Evolutionary conservation across 2,888 invertebrate genomes (phyloP), one percentile per base, ranked within the genome.

Genomic region (Caenorhabditis virilis): DNA sequence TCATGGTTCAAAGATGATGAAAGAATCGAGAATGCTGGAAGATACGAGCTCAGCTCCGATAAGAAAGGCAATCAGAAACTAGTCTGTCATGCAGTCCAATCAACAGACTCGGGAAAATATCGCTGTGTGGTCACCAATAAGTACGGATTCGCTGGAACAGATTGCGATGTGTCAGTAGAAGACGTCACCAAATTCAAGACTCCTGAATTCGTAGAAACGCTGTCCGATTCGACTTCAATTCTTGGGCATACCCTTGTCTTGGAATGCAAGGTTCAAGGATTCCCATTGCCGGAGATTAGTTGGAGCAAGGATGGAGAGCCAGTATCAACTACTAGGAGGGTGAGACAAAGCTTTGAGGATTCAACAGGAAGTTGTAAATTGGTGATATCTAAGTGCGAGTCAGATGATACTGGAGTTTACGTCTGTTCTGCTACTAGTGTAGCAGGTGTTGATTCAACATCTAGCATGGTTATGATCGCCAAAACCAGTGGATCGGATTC

Each of bases 221-320:
- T 76, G 20, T 46, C 52, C 11, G 73, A 77, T 23, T 36, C 54
- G 1, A 75, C 75, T 16, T 65, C 62, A 2, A 63, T 63, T 0
- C 60, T 74, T 15, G 83, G 73, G 13, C 66, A 72, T 33, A 60
- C 59, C 42, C 33, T 70, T 9, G 54, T 78, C 9, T 72, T 85
- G 26, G 82, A 82, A 59, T 85, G 85, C 76, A 78, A 79, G 15
- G 79, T 84, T 13, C 72, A 78, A 1, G 85, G 85, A 43, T 81
- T 82, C 49, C 85, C 85, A 5, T 79, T 83, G 30, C 85, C 85
- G 4, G 60, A 71, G 25, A 59, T 78, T 27, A 57, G 58, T 2
- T 82, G 82, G 82, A 59, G 70, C 15, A 83, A 83, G 51, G 79
- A 82, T 54, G 79, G 78, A 33, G 69, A 68, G n/a, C 62, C 61